Evolutionary conservation across 2,888 invertebrate species (phyloP), one percentile per base, ranked within the genome.

Genomic region (Siphlonurus alternatus): DNA sequence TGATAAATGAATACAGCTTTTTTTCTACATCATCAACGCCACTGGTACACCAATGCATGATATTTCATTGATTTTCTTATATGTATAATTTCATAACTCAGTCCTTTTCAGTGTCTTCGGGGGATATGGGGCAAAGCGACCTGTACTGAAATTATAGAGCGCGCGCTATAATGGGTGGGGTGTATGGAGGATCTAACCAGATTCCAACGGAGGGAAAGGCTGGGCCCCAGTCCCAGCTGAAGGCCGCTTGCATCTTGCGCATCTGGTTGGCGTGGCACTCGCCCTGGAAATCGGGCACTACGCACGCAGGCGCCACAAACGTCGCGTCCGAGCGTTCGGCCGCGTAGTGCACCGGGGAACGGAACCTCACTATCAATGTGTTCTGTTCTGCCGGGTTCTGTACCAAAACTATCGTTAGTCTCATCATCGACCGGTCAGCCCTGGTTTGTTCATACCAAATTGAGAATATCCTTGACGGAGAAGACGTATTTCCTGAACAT

Each of bases 141-240:
- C n/a, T n/a, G n/a, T n/a, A n/a, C n/a, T n/a, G n/a, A n/a, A n/a
- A n/a, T n/a, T n/a, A n/a, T n/a, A n/a, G n/a, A n/a, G n/a, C n/a
- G n/a, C n/a, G n/a, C n/a, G n/a, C n/a, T n/a, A n/a, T n/a, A n/a
- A n/a, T n/a, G n/a, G n/a, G n/a, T n/a, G n/a, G n/a, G n/a, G n/a
- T n/a, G n/a, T n/a, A n/a, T n/a, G n/a, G n/a, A n/a, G n/a, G n/a
- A n/a, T n/a, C n/a, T n/a, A n/a, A 91, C 94, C 96, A 97, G 64
- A 99, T 84, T 63, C 97, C 98, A 68, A 89, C 82, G 1, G 94
- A 93, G 0, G 96, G 93, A 68, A 95, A 91, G 0, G 95, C 89
- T 0, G 96, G 93, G 23, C 96, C 97, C 95, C 96, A 97, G 73
- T 95, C 96, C 92, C 98, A 97, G 51, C 88, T 81, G 74, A 94